Conservation (phyloP, 2,888 invertebrate genomes). For the Atethmia centrago region DNA sequence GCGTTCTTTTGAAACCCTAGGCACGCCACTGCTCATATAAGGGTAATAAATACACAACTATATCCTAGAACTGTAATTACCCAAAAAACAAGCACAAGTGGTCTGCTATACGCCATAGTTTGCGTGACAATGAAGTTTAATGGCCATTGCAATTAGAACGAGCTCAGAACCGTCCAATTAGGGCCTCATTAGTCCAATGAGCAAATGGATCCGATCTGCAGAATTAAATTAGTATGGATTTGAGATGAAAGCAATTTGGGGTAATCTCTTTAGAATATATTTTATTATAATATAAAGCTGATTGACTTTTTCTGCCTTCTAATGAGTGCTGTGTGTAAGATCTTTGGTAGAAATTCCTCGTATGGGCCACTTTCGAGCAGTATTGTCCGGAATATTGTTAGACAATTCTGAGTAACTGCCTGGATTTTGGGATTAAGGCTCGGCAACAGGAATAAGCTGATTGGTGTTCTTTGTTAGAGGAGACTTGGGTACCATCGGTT, state of each 20-base stretch:
- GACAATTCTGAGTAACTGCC: conserved; percentile 4
- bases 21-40: too few relatives aligned
- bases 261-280: conserved; percentile 31
- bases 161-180: conserved; percentile 62
- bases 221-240: conserved; percentile 54
- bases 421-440: background rate
- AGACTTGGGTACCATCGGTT: background rate
- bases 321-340: background rate
- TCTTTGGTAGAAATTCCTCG: background rate
- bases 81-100: conserved; percentile 45
- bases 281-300: conserved; percentile 5
- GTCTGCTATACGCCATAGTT: conserved; percentile 26
- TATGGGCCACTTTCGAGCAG: too few relatives aligned
- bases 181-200: conserved; percentile 60
- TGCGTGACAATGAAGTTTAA: conserved; percentile 67
- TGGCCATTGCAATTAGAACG: conserved; percentile 60
- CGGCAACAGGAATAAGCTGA: background rate
- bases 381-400: background rate
- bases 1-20: too few relatives aligned
- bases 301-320: background rate
- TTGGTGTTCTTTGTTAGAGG: background rate
- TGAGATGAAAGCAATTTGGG: conserved; percentile 46
- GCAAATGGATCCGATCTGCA: conserved; percentile 53
- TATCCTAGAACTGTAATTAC: conserved; percentile 28
- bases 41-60: background rate